Conservation (phyloP, 2,797 vertebrate species). For the Pseudopleuronectes americanus region DNA sequence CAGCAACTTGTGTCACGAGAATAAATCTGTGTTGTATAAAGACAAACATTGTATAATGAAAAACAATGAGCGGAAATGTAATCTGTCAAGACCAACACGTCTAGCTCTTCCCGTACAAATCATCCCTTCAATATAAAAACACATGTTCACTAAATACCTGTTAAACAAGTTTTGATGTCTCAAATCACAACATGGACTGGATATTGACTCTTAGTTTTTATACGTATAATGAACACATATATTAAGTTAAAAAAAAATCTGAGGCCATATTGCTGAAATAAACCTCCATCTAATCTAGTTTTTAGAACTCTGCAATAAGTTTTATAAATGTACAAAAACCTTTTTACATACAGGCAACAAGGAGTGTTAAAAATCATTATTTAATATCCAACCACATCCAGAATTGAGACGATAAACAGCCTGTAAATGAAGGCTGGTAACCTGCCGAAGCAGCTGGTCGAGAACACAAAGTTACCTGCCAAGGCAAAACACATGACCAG, state of each 20-base stretch:
- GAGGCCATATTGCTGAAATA: neutral
- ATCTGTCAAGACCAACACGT: neutral
- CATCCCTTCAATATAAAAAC: neutral
- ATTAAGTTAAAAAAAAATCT: neutral
- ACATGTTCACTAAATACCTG: neutral
- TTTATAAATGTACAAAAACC: conserved; percentile 10
- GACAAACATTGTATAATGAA: neutral
- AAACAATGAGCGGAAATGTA: neutral
- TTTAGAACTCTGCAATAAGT: neutral
- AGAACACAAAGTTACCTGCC: conserved; percentile 5
- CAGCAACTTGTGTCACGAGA: neutral
- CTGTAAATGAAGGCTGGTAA: conserved; percentile 6
- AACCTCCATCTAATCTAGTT: neutral
- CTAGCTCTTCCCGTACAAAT: neutral
- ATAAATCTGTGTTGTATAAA: neutral
- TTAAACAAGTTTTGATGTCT: neutral
- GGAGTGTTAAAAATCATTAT: neutral
- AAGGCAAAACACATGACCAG: neutral
- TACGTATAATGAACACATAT: too few relatives aligned
- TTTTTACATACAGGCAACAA: conserved; percentile 10
- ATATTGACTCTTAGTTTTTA: neutral
- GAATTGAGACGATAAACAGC: conserved; percentile 2
- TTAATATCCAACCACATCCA: conserved; percentile 25
- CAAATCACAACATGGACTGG: neutral
- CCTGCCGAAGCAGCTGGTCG: conserved; percentile 10